Evolutionary conservation across 2,113 vertebrate genomes (phyloP), one percentile per base, ranked within the genome.

Genomic region (Axis porcinus): DNA sequence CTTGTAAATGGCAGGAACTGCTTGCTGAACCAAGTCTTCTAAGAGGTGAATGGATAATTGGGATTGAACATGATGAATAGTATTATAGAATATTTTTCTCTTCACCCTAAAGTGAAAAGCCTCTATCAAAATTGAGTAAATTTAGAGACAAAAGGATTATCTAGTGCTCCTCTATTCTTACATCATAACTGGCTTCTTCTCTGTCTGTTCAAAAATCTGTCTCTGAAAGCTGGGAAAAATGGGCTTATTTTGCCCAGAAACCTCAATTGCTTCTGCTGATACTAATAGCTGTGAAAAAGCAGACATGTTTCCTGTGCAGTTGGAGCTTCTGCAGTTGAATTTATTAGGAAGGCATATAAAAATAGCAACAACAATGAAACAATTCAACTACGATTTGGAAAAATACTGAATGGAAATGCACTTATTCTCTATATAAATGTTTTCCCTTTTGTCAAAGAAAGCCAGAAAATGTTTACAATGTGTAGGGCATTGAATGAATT

Each of bases 171-270:
- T 82, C 13, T 60, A 19, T 40, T 95, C 52, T 86, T 54, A 27
- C 8, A 15, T 47, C 19, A 27, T 74, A 40, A 28, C 86, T 95
- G 86, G n/a, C 84, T 89, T 86, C 50, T 84, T 92, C 57, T 74
- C 45, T 97, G 54, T 81, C 33, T 97, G 60, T 84, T 91, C 21
- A 64, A 95, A 92, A 90, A 43, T 79, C 25, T 92, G 16, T 92
- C 16, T 96, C 78, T 21, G 55, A 60, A 90, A 54, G 25, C 76
- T 91, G 36, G 60, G 83, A 89, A 25, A 54, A 64, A 70, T 55
- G 88, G 23, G 45, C 43, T 97, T 57, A 7, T 67, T 97, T 67
- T 93, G 36, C 64, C 60, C 40, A 81, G 33, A 96, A 54, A 40
- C n/a, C 15, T 86, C 76, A 86, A 57, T 55, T 93, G 45, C 23